phyloP scores from a whole-genome alignment of 1,140 invertebrate species.

The Phymastichus coffea region DNA sequence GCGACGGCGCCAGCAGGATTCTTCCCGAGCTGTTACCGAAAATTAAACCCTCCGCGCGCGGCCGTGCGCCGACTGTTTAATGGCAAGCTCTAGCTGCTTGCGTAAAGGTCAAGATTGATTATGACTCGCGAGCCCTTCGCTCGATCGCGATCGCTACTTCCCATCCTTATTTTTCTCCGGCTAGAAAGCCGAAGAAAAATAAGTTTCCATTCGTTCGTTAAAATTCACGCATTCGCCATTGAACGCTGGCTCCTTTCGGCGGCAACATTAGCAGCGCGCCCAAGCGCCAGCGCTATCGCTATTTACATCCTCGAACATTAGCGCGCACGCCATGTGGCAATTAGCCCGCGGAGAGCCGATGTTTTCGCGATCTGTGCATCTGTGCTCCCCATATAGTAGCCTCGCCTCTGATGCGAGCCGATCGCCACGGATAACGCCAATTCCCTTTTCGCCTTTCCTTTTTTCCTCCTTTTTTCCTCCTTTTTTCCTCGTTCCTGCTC shows the following conservation, averaged over 20 bases:
- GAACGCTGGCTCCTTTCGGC: no score
- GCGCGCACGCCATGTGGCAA: conserved; percentile 49
- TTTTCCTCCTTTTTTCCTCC: no score
- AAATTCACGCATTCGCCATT: background rate
- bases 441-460: no score
- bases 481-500: no score
- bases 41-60: conserved; percentile 19
- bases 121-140: conserved; percentile 2
- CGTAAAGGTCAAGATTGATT: background rate
- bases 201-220: background rate
- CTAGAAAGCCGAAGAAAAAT: background rate
- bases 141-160: background rate
- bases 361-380: no score
- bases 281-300: conserved; percentile 48
- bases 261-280: conserved; percentile 38
- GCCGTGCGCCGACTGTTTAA: no score
- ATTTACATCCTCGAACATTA: conserved; percentile 52
- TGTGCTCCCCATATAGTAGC: no score
- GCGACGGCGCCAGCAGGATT: background rate
- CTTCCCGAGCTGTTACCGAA: conserved; percentile 17
- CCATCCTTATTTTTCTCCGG: background rate
- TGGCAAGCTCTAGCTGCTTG: background rate
- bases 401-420: no score
- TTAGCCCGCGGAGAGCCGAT: conserved; percentile 43
- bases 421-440: no score